These are phyloP conservation scores for Philereme transversata DNA, from an alignment of 2,888 invertebrate genomes.

Conservation along the genomic window DNA sequence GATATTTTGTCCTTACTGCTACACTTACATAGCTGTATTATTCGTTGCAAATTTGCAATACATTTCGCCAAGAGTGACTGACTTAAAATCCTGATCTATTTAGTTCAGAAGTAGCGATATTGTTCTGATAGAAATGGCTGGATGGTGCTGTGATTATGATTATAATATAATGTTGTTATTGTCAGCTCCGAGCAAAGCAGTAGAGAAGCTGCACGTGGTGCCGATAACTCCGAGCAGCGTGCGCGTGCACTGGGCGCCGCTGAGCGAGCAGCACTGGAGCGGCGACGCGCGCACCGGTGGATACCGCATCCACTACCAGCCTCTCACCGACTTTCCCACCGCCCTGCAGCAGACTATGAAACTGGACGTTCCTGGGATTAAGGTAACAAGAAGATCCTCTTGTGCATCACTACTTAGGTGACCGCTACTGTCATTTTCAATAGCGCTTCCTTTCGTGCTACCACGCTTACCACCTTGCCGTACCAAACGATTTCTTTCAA, in stretches of 20 bases:
- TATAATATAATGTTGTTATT: not conserved
- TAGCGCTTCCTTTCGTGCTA: too few relatives aligned
- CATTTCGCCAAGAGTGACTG: too few relatives aligned
- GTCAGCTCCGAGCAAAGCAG: constrained; percentile 92
- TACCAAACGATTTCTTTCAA: too few relatives aligned
- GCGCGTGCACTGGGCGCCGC: constrained; percentile 94
- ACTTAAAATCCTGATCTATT: too few relatives aligned
- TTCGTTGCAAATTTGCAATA: too few relatives aligned
- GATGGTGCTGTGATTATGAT: not conserved
- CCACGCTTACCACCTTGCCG: too few relatives aligned
- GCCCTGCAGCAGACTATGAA: constrained; percentile 93
- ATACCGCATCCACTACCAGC: constrained; percentile 94
- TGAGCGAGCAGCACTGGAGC: constrained; percentile 92
- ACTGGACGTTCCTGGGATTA: constrained; percentile 91
- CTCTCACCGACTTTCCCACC: constrained; percentile 94
- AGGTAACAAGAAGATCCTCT: constrained; percentile 70
- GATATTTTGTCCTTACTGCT: too few relatives aligned
- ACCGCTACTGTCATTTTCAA: too few relatives aligned
- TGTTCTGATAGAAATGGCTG: too few relatives aligned
- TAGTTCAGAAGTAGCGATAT: too few relatives aligned
- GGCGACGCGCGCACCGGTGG: constrained; percentile 95
- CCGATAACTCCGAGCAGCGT: constrained; percentile 98
- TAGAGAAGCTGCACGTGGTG: constrained; percentile 92
- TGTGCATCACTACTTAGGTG: too few relatives aligned
- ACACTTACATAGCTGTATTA: too few relatives aligned